Base-by-base conservation (phyloP, 2,888 invertebrate genomes). In the Ochlodes sylvanus region DNA sequence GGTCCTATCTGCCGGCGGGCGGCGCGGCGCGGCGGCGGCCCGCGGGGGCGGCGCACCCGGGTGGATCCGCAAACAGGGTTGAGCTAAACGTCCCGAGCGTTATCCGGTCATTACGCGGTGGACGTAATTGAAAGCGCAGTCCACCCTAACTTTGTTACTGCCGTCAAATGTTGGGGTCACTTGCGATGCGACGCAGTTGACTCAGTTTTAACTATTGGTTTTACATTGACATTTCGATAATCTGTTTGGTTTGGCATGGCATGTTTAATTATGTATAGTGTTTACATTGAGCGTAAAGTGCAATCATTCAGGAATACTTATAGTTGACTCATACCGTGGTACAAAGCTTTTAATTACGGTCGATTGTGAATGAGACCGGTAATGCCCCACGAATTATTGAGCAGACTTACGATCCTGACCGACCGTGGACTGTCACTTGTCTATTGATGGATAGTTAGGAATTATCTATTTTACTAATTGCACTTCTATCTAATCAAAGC, bases 1-100 rank as follows among this genome's bases (percentile, higher is more conserved):
- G 70, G 44, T 70, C 69, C 64, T 47, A 32, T 69, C 69, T 63
- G 70, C 52, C 62, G 42, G 70, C 68, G 64, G 70, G 44, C 58
- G 68, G 15, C 17, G 60, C 64, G 69, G 68, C 69, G 63, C 64
- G 68, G 69, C 54, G 69, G 68, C 70, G 54, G 72, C 3, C 27
- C 68, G 38, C 57, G 62, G 63, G 56, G 65, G n/a, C 61, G 63
- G 57, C 67, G 62, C 44, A 19, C 44, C 63, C 56, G 64, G 62
- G 65, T 57, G 68, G 57, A 64, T 42, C 57, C 62, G 56, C 63
- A 47, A 57, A 57, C 64, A 57, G 64, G 64, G 64, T 50, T 58
- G 57, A 32, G 50, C 65, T 64, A 64, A 60, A 52, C 65, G 58
- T 42, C 41, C 50, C 58, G 60, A 66, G 44, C 66, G 66, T 55